These are phyloP conservation scores for Poeciliopsis infans DNA, from an alignment of 2,797 vertebrate species.

Conservation along the genomic window DNA sequence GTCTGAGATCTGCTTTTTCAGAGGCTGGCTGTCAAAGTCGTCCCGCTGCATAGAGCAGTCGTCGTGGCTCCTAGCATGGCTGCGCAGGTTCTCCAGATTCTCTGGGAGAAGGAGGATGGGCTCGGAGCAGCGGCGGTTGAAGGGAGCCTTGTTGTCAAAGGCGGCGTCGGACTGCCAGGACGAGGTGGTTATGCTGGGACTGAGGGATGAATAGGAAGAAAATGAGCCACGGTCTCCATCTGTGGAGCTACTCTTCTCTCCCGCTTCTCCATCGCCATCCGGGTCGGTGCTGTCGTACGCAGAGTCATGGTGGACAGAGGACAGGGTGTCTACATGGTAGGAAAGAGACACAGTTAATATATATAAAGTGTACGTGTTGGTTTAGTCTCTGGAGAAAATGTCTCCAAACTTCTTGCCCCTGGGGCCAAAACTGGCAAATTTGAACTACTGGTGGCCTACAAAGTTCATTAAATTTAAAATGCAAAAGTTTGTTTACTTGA, in stretches of 20 bases:
- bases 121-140: constrained; percentile 89
- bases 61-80: constrained; percentile 87
- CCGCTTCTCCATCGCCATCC: constrained; percentile 79
- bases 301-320: constrained; percentile 90
- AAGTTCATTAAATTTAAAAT: background rate
- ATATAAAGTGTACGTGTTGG: background rate
- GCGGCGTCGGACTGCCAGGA: constrained; percentile 62
- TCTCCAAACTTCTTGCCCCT: background rate
- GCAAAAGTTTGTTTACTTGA: too few relatives aligned
- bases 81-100: constrained; percentile 59
- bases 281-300: constrained; percentile 93
- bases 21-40: constrained; percentile 63
- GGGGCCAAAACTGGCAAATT: background rate
- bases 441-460: background rate
- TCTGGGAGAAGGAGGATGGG: constrained; percentile 79
- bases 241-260: constrained; percentile 32
- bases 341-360: constrained; percentile 20
- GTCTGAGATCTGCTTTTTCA: constrained; percentile 82
- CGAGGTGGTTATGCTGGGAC: constrained; percentile 36
- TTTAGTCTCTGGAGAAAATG: background rate
- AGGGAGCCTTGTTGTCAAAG: constrained; percentile 56
- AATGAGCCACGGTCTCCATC: constrained; percentile 33
- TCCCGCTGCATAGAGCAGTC: constrained; percentile 76
- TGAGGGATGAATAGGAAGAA: constrained; percentile 54
- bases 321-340: constrained; percentile 79